Base-by-base conservation (phyloP, 1,140 invertebrate species). In the Meteorus sp. region DNA sequence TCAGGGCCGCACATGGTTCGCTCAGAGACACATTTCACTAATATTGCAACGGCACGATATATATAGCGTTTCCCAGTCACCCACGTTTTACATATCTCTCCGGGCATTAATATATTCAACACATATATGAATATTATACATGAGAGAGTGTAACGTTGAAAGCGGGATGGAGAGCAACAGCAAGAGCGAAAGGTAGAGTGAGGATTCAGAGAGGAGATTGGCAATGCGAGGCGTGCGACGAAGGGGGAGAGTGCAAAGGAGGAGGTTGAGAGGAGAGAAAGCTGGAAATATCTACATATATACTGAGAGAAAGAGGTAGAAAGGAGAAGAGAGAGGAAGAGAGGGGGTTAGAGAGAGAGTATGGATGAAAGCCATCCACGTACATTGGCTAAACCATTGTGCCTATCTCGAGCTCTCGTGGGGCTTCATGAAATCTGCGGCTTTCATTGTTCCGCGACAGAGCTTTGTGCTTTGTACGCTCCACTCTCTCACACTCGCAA, bases 361-460 rank as follows among this genome's bases (percentile, higher is more conserved):
- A 35, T 43, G 57, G 43, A 45, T 51, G 45, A 64, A 61, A 60
- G 62, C 63, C 48, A 35, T 56, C 54, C 48, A 37, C 60, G 47
- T 54, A 61, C 62, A 64, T 61, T 64, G 55, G 62, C 62, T 58
- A 60, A 64, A 64, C 55, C 62, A 57, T 64, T 60, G 52, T 64
- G 55, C 55, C 59, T 58, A 64, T 64, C 55, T 64, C 59, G 52
- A 31, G 50, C 50, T 23, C 50, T 54, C 47, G 22, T 62, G 68
- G 68, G 64, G 75, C 75, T 79, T 78, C 74, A 76, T 77, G 75
- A 79, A 79, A 79, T 79, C 77, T 79, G 75, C 73, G 72, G 69
- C 71, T 74, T 72, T 78, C 77, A 78, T 79, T 79, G 77, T 79
- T 78, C 75, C 63, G 65, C 70, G 69, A 70, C 71, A 68, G 71